phyloP scores from a whole-genome alignment of 1,140 invertebrate genomes.

The Mylabris phalerata region DNA sequence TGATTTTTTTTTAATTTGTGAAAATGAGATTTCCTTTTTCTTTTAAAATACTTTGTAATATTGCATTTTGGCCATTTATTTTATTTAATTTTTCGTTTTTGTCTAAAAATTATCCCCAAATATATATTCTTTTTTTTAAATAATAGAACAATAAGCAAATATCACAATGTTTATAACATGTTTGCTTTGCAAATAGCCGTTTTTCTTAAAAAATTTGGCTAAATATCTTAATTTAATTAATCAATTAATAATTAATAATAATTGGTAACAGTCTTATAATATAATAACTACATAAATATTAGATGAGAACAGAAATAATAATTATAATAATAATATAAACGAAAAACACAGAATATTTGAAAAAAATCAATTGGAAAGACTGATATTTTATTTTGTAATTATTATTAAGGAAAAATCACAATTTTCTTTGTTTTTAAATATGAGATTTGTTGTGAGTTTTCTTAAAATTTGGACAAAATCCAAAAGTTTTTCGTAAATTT shows the following conservation, averaged over 20 bases:
- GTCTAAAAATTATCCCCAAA: too few relatives aligned
- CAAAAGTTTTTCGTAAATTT: slow-evolving; percentile 17
- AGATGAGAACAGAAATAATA: too few relatives aligned
- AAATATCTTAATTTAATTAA: slow-evolving; percentile 24
- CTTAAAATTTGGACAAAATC: slow-evolving; percentile 22
- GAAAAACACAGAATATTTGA: slow-evolving; percentile 13
- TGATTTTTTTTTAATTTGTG: background rate
- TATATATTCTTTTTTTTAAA: slow-evolving; percentile 16
- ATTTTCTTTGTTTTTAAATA: background rate
- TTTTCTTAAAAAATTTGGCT: slow-evolving; percentile 24
- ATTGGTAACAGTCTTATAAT: slow-evolving; percentile 43
- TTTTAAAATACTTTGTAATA: slow-evolving; percentile 2
- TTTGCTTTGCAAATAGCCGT: slow-evolving; percentile 28
- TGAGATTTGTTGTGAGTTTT: slow-evolving; percentile 3
- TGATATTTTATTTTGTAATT: too few relatives aligned
- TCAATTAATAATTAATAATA: slow-evolving; percentile 19
- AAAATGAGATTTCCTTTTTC: too few relatives aligned
- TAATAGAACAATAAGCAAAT: slow-evolving; percentile 28
- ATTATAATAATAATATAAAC: slow-evolving; percentile 16
- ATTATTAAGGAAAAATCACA: slow-evolving; percentile 26
- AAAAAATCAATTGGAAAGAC: slow-evolving; percentile 1
- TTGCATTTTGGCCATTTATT: slow-evolving; percentile 24
- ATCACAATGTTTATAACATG: slow-evolving; percentile 41
- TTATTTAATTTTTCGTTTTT: too few relatives aligned
- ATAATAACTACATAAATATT: slow-evolving; percentile 37